Evolutionary conservation across 2,113 vertebrate genomes (phyloP).

Genomic region (Sardina pilchardus): DNA sequence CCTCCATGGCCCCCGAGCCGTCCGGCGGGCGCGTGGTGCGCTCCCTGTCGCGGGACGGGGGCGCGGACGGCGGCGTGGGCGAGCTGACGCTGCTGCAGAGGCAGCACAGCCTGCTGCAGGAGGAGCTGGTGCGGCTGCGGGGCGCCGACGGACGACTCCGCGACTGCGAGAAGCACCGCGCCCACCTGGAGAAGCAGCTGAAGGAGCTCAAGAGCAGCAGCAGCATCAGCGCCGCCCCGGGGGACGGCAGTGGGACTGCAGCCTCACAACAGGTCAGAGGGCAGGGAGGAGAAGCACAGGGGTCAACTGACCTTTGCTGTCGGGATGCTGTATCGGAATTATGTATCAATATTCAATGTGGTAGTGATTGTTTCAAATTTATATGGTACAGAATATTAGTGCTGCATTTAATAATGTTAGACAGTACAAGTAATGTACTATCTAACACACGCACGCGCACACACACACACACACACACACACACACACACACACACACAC

Average conservation of each 20-base stretch:
- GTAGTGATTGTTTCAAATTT: no score
- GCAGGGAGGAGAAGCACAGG: background rate
- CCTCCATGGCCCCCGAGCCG: background rate
- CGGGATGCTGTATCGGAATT: background rate
- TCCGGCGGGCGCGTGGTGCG: constrained; percentile 52
- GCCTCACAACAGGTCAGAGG: constrained; percentile 37
- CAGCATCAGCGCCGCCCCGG: constrained; percentile 44
- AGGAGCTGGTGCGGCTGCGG: constrained; percentile 80
- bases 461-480: no score
- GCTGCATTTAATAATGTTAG: background rate
- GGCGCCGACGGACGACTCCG: constrained; percentile 77
- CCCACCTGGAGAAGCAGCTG: constrained; percentile 70
- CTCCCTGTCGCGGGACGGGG: constrained; percentile 67
- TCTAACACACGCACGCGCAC: no score
- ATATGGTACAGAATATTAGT: background rate
- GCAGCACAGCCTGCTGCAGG: constrained; percentile 84
- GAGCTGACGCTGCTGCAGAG: constrained; percentile 82
- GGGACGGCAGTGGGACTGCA: constrained; percentile 16
- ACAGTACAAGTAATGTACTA: no score
- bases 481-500: no score
- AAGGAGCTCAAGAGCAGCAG: constrained; percentile 55
- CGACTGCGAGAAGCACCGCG: constrained; percentile 78
- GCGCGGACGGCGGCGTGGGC: constrained; percentile 55
- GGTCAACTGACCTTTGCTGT: background rate
- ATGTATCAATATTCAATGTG: background rate